Evolutionary conservation across 2,113 vertebrate genomes (phyloP).

Genomic region (Sinocyclocheilus maitianheensis): DNA sequence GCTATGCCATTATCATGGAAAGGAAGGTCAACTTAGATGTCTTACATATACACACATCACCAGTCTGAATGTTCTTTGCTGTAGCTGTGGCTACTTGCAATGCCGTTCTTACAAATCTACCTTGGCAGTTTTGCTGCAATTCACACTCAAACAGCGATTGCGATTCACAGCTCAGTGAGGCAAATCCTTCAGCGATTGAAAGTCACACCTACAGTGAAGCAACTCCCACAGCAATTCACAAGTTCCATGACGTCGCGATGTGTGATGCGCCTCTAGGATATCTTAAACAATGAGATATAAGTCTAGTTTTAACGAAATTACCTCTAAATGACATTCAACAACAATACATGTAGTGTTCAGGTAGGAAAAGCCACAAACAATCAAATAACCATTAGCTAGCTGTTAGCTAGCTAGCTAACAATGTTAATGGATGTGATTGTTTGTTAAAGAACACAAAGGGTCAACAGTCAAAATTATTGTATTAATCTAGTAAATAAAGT

Average conservation of each 20-base stretch:
- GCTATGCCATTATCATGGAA: not conserved
- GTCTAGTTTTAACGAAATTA: not conserved
- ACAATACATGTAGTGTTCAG: not conserved
- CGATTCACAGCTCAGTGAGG: slow-evolving; percentile 28
- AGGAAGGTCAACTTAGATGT: not conserved
- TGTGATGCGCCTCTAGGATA: slow-evolving; percentile 3
- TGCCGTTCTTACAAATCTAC: slow-evolving; percentile 26
- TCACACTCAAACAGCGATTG: slow-evolving; percentile 12
- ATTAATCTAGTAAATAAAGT: not conserved
- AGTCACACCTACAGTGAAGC: slow-evolving; percentile 27
- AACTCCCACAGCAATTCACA: slow-evolving; percentile 40
- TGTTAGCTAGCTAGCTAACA: not conserved
- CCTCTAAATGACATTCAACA: not conserved
- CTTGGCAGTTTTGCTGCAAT: slow-evolving; percentile 23
- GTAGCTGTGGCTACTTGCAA: not conserved
- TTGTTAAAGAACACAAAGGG: not conserved
- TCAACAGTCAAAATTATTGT: not conserved
- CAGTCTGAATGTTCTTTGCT: not conserved
- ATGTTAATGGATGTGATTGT: not conserved
- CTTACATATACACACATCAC: not conserved
- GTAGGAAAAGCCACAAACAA: not conserved
- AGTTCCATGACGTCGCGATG: not conserved
- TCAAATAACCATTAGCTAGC: not conserved
- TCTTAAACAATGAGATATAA: slow-evolving; percentile 11
- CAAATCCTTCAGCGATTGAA: slow-evolving; percentile 24